Base-by-base conservation (phyloP, 2,797 vertebrate genomes). In the Danio albolineatus region DNA sequence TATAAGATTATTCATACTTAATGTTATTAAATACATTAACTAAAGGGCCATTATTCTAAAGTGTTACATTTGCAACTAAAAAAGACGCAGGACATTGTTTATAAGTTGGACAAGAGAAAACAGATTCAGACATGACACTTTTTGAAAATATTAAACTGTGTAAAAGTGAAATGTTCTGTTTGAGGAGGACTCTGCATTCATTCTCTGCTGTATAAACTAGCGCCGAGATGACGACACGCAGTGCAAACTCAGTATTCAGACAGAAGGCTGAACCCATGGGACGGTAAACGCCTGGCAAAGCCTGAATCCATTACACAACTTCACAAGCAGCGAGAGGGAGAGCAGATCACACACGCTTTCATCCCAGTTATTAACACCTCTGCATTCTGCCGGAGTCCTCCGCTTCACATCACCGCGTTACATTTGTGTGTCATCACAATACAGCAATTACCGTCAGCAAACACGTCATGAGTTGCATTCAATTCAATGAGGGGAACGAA, bases 221-320 rank as follows among this genome's bases (percentile, higher is more conserved):
- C 41, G 12, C 9, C 19, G 77, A 82, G 67, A 81, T 83, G 78
- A 86, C 43, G 76, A 83, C 75, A 85, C 21, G 28, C 10, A 60
- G 41, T 73, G 85, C 67, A 81, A 81, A 54, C n/a, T 48, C 46
- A 10, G 60, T 44, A 78, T 73, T 64, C 36, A 78, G 56, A 79
- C 60, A 57, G 54, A 39, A 44, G 10, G 21, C 73, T 69, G 73
- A 46, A 28, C 49, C 21, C 65, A 28, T 6, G 56, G 54, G 56
- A 67, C 56, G 70, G 21, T 2, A 53, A 66, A 61, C 7, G 28
- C 44, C 67, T 38, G 14, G 21, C 19, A 41, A 36, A 73, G 41
- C 28, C 46, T 75, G 73, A 64, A 62, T 75, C 73, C 19, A 75
- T 64, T 57, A 67, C 10, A 36, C 73, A 2, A 49, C 59, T 66